Percentiles rank a stretch among this genome's conserved stretches.
Evolutionary conservation across 64 coral and sea anemone genomes (phyloP).

Genomic region (Orbicella faveolata): DNA sequence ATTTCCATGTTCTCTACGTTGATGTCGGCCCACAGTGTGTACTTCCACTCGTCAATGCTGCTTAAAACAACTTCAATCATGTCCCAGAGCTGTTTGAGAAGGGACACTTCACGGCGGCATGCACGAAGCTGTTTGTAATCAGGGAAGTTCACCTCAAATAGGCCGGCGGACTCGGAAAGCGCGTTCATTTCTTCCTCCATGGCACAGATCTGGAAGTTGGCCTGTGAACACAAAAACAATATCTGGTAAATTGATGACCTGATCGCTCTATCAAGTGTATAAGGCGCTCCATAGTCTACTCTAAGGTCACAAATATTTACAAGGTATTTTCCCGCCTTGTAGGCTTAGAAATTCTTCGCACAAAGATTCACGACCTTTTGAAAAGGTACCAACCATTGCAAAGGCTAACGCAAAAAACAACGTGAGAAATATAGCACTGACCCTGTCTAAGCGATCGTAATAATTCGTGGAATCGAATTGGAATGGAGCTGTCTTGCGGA

Average conservation of each 20-base stretch:
- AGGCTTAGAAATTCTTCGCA: too few species aligned
- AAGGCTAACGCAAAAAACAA: too few species aligned
- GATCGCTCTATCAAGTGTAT: too few species aligned
- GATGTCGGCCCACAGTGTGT: conserved; percentile 90
- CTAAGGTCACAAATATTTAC: too few species aligned
- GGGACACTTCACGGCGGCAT: conserved; percentile 87
- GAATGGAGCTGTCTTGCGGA: conserved; percentile 98
- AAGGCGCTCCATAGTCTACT: too few species aligned
- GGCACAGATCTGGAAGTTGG: conserved; percentile 83
- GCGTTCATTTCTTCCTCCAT: conserved; percentile 98
- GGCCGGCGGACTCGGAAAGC: conserved; percentile 83
- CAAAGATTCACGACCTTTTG: too few species aligned
- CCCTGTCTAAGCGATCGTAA: conserved; percentile 89
- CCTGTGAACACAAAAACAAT: conserved; percentile 20
- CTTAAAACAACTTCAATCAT: conserved; percentile 91
- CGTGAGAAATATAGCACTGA: not conserved
- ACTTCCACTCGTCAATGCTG: conserved; percentile 97
- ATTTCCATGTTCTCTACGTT: conserved; percentile 99
- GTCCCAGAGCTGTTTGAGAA: conserved; percentile 95
- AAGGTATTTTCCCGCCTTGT: too few species aligned
- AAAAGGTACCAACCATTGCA: too few species aligned
- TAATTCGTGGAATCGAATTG: conserved; percentile 81
- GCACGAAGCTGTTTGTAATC: conserved; percentile 99
- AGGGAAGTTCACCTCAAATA: conserved; percentile 99
- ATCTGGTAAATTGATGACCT: not conserved